These are phyloP conservation scores for Neria commutata DNA, from an alignment of 2,888 invertebrate genomes.

Conservation along the genomic window DNA sequence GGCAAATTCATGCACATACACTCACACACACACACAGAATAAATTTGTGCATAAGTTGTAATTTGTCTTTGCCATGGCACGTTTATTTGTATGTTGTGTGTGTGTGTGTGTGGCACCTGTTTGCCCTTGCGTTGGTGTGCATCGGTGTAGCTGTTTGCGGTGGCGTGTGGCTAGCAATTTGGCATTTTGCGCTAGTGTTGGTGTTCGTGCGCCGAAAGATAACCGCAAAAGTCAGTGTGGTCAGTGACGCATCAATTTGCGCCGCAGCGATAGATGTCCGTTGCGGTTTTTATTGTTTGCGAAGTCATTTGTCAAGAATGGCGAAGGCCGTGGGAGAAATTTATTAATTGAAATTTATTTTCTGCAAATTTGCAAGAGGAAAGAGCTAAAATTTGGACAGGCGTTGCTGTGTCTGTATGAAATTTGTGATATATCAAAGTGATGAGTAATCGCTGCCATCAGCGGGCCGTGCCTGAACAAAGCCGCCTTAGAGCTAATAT, in stretches of 20 bases:
- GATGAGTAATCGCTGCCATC: too few relatives aligned
- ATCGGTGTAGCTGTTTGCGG: neutral
- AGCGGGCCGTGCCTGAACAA: too few relatives aligned
- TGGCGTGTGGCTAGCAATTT: neutral
- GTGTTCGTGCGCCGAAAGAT: too few relatives aligned
- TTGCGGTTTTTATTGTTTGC: neutral
- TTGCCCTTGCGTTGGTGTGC: neutral
- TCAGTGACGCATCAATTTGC: neutral
- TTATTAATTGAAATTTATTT: neutral
- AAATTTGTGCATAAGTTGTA: slow-evolving; percentile 54
- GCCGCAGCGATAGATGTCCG: neutral
- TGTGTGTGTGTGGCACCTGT: slow-evolving; percentile 11
- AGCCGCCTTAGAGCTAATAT: too few relatives aligned
- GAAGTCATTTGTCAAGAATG: neutral
- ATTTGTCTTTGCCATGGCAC: slow-evolving; percentile 47
- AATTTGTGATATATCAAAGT: too few relatives aligned
- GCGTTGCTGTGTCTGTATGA: too few relatives aligned
- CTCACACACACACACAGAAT: slow-evolving; percentile 44
- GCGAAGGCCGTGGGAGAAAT: neutral
- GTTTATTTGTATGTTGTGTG: slow-evolving; percentile 10
- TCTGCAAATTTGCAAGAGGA: neutral
- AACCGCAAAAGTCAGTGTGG: neutral
- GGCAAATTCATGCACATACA: slow-evolving; percentile 24
- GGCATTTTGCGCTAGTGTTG: too few relatives aligned
- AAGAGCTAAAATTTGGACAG: too few relatives aligned